A percentile compares a stretch with the other conserved stretches of the same genome.
phyloP scores from a whole-genome alignment of 2,797 vertebrate genomes.

The Microctenopoma steveboyesi region DNA sequence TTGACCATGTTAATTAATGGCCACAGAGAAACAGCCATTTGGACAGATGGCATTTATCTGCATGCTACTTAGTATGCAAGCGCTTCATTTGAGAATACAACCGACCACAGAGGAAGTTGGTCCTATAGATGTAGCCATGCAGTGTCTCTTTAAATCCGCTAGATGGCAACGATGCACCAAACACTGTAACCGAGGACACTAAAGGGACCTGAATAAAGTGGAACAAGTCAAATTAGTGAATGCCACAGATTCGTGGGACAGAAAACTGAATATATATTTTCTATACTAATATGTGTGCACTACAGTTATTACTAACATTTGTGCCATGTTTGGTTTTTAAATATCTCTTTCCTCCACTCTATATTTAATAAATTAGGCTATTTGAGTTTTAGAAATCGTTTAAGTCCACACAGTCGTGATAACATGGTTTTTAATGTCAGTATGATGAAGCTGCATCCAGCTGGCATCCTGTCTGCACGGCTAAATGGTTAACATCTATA shows the following conservation, averaged over 20 bases:
- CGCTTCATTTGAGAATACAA: conserved; percentile 4
- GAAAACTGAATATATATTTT: background rate
- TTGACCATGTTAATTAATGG: conserved; percentile 45
- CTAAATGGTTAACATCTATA: conserved; percentile 43
- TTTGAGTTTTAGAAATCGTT: background rate
- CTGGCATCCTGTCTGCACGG: conserved; percentile 12
- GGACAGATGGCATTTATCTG: conserved; percentile 50
- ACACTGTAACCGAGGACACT: background rate
- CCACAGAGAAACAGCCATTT: conserved; percentile 18
- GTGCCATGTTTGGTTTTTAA: background rate
- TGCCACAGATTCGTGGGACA: background rate
- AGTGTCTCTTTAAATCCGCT: conserved; percentile 18
- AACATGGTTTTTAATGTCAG: background rate
- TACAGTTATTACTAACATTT: background rate
- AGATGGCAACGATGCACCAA: conserved; percentile 68
- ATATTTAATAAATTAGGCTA: background rate
- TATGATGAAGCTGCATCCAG: conserved; percentile 30
- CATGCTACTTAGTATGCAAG: conserved; percentile 29
- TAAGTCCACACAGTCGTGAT: background rate
- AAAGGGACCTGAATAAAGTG: conserved; percentile 9
- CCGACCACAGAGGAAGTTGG: background rate
- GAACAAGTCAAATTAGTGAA: conserved; percentile 27
- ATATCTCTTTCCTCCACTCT: background rate
- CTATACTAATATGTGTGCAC: background rate
- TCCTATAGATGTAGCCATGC: background rate